These are phyloP conservation scores for Hemithea aestivaria DNA, from an alignment of 2,888 invertebrate species.

Conservation along the genomic window DNA sequence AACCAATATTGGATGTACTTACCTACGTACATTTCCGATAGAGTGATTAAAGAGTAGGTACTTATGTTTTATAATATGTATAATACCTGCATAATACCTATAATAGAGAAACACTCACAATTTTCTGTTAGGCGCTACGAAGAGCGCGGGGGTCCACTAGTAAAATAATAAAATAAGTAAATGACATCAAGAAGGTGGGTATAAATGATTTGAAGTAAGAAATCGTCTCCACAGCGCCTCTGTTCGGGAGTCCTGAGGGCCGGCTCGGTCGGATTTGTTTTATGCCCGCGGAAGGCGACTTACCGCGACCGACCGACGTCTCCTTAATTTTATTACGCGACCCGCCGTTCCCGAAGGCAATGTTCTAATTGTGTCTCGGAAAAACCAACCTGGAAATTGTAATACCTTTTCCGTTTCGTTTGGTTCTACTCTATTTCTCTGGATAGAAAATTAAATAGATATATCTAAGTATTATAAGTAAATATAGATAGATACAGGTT, in stretches of 20 bases:
- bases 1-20: no score
- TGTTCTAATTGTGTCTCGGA: slow-evolving; percentile 73
- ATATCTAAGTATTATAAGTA: slow-evolving; percentile 18
- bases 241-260: slow-evolving; percentile 37
- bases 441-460: slow-evolving; percentile 5
- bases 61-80: no score
- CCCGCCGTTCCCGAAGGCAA: slow-evolving; percentile 58
- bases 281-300: slow-evolving; percentile 69
- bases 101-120: no score
- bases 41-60: no score
- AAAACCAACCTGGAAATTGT: slow-evolving; percentile 56
- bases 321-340: slow-evolving; percentile 77
- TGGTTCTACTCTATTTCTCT: slow-evolving; percentile 21
- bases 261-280: slow-evolving; percentile 70
- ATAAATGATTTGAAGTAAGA: no score
- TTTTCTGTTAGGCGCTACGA: no score
- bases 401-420: slow-evolving; percentile 57
- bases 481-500: slow-evolving; percentile 6
- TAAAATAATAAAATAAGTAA: no score
- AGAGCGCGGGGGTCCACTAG: no score
- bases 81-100: no score
- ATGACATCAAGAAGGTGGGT: no score
- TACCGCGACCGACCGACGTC: slow-evolving; percentile 65
- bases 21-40: no score
- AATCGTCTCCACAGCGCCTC: slow-evolving; percentile 38